A percentile compares a stretch with the other conserved stretches of the same genome.
Evolutionary conservation across 1,140 invertebrate genomes (phyloP).

Genomic region (Aphidius ervi): DNA sequence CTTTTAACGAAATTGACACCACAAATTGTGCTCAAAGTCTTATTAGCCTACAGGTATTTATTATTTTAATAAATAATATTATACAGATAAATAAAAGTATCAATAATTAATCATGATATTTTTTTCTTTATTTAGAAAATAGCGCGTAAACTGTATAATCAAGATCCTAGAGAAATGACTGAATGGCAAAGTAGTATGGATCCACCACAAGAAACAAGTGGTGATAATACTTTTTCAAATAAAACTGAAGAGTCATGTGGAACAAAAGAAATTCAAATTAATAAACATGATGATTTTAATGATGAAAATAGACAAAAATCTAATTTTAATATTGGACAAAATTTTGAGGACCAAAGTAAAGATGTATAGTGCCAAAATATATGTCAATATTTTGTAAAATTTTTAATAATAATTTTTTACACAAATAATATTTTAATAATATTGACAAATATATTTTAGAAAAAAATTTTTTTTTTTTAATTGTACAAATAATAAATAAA

Average conservation of each 20-base stretch:
- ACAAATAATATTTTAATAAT: too few relatives aligned
- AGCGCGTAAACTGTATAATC: constrained; percentile 77
- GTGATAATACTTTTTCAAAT: constrained; percentile 48
- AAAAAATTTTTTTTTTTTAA: too few relatives aligned
- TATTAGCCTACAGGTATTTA: constrained; percentile 70
- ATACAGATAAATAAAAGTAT: constrained; percentile 82
- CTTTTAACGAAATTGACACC: constrained; percentile 89
- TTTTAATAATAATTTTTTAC: too few relatives aligned
- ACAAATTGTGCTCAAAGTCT: constrained; percentile 91
- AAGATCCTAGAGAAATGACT: constrained; percentile 70
- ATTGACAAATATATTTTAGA: too few relatives aligned
- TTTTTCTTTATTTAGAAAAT: constrained; percentile 59
- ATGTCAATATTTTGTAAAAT: too few relatives aligned
- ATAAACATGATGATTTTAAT: constrained; percentile 20
- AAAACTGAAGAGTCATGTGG: constrained; percentile 45
- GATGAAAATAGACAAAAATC: constrained; percentile 25
- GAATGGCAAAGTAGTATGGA: constrained; percentile 53
- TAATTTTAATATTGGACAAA: constrained; percentile 33
- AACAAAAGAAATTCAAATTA: constrained; percentile 25
- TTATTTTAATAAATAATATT: constrained; percentile 12
- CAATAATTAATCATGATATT: constrained; percentile 33
- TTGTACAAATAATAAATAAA: too few relatives aligned
- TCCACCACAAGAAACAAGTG: constrained; percentile 34
- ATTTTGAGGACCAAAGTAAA: constrained; percentile 26
- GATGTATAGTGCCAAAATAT: constrained; percentile 39